These are phyloP conservation scores for Macrocentrus cingulum DNA, from an alignment of 1,140 invertebrate genomes.

Conservation along the genomic window DNA sequence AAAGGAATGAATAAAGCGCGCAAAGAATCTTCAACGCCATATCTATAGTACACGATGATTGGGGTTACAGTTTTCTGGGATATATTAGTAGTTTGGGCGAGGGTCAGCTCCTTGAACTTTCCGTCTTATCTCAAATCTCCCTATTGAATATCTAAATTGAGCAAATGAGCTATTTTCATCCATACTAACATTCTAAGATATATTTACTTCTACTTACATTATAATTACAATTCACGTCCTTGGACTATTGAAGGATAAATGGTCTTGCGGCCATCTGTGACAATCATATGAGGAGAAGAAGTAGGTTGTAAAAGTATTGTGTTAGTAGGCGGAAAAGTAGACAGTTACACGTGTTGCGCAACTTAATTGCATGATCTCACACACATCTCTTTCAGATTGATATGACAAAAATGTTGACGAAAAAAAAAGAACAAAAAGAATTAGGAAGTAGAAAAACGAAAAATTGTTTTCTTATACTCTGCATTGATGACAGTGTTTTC, in stretches of 20 bases:
- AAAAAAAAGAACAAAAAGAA: slow-evolving; percentile 1
- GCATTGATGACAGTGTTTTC: no score
- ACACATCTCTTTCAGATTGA: slow-evolving; percentile 36
- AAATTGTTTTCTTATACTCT: no score
- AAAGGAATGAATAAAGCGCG: not conserved
- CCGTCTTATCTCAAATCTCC: slow-evolving; percentile 23
- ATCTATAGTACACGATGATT: not conserved
- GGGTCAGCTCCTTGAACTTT: slow-evolving; percentile 34
- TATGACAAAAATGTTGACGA: no score
- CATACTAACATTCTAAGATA: slow-evolving; percentile 1
- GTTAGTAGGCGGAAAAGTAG: slow-evolving; percentile 32
- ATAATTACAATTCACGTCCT: slow-evolving; percentile 4
- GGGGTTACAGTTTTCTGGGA: not conserved
- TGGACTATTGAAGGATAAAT: slow-evolving; percentile 22
- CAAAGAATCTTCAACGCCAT: not conserved
- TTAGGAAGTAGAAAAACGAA: not conserved
- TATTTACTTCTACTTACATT: not conserved
- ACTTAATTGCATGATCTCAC: slow-evolving; percentile 44
- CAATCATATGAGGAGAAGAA: slow-evolving; percentile 12
- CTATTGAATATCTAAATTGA: slow-evolving; percentile 5
- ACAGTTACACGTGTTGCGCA: slow-evolving; percentile 34
- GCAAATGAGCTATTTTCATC: not conserved
- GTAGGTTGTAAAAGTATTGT: slow-evolving; percentile 33
- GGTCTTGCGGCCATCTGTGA: not conserved
- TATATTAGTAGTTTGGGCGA: slow-evolving; percentile 18